Conservation (phyloP, 2,797 vertebrate species). For the Erethizon dorsatum region DNA sequence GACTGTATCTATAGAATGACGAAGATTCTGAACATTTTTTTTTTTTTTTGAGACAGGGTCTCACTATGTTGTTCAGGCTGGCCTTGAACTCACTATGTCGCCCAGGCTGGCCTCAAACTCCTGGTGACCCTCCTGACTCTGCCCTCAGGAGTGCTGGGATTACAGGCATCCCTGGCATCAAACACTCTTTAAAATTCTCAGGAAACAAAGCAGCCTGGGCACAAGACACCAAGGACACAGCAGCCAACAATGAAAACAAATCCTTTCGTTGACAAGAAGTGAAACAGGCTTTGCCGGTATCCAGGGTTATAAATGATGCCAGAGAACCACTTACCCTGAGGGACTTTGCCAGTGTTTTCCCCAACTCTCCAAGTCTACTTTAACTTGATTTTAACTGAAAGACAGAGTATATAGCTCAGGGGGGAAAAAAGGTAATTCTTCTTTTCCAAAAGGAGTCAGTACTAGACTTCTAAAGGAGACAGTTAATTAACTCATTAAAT, state of each 20-base stretch:
- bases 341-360: conserved; percentile 73
- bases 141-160: not conserved
- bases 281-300: conserved; percentile 70
- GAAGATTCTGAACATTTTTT: not conserved
- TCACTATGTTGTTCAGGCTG: not conserved
- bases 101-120: not conserved
- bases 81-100: not conserved
- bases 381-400: conserved; percentile 83
- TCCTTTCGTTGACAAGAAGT: conserved; percentile 68
- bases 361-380: conserved; percentile 77
- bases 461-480: conserved; percentile 79
- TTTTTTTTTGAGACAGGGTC: not conserved
- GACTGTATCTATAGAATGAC: conserved; percentile 16
- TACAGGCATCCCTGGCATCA: not conserved
- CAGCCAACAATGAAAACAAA: conserved; percentile 74
- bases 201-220: conserved; percentile 69
- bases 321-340: conserved; percentile 78
- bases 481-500: conserved; percentile 85
- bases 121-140: not conserved
- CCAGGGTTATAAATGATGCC: conserved; percentile 81
- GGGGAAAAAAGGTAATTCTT: conserved; percentile 42
- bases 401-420: conserved; percentile 74
- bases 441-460: conserved; percentile 73
- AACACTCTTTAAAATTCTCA: conserved; percentile 68
- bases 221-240: conserved; percentile 67